phyloP scores from a whole-genome alignment of 2,797 vertebrate genomes.

The Pogoniulus pusillus region DNA sequence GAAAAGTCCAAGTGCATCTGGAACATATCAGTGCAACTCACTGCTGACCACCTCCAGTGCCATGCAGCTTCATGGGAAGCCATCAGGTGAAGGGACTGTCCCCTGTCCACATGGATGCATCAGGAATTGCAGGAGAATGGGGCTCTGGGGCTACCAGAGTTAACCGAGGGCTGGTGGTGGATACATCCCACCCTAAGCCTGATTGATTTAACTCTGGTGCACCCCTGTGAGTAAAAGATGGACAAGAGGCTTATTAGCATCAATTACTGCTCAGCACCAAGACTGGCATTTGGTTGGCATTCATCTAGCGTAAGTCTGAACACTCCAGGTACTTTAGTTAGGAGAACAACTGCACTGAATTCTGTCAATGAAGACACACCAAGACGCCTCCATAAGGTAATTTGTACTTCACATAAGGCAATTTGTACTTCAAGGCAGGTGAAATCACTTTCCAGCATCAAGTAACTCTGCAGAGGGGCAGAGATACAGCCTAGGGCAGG shows the following conservation, averaged over 20 bases:
- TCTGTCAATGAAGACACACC: background rate
- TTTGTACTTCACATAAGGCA: background rate
- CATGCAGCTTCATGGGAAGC: background rate
- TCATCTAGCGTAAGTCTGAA: background rate
- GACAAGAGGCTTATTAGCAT: background rate
- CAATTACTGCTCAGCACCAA: background rate
- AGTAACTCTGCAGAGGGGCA: rapidly evolving
- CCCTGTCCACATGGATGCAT: background rate
- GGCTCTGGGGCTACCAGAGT: background rate
- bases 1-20: background rate
- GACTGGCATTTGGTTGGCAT: background rate
- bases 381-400: background rate
- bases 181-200: background rate
- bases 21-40: background rate
- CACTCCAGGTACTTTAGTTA: background rate
- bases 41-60: background rate
- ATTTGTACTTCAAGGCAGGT: background rate
- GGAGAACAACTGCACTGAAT: background rate
- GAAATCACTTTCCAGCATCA: background rate
- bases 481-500: background rate
- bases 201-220: background rate
- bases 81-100: rapidly evolving
- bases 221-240: background rate
- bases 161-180: background rate
- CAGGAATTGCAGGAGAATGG: rapidly evolving